Percentiles rank a stretch among this genome's conserved stretches.
Conservation (phyloP, 2,888 invertebrate species). For the Esperia sulphurella region DNA sequence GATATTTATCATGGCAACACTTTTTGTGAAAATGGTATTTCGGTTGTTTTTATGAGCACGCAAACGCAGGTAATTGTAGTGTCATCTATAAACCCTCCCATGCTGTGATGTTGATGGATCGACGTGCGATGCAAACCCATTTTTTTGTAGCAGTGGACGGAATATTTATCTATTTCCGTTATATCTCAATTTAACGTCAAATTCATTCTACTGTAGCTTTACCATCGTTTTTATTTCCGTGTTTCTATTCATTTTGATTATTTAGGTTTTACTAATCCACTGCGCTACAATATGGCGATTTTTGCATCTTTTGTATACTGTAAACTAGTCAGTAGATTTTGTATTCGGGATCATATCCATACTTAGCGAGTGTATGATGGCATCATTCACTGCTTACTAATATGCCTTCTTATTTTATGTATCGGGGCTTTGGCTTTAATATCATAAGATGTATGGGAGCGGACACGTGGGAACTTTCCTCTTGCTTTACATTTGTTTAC, state of each 20-base stretch:
- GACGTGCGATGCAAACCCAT: slow-evolving; percentile 44
- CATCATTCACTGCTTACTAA: not conserved
- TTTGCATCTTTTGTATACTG: no score
- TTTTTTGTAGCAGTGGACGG: slow-evolving; percentile 20
- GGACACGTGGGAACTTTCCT: slow-evolving; percentile 37
- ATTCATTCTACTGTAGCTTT: not conserved
- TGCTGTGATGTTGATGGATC: slow-evolving; percentile 44
- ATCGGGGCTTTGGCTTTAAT: slow-evolving; percentile 5
- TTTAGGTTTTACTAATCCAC: not conserved
- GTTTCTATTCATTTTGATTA: not conserved
- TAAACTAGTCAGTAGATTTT: no score
- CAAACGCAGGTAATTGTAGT: not conserved
- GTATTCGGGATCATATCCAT: no score
- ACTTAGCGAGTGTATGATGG: not conserved
- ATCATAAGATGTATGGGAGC: slow-evolving; percentile 19
- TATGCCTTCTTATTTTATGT: slow-evolving; percentile 5
- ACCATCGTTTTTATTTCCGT: slow-evolving; percentile 14
- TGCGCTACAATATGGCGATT: not conserved
- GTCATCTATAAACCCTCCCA: slow-evolving; percentile 21
- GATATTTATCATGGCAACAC: no score
- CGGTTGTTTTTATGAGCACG: no score
- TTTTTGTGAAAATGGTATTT: no score
- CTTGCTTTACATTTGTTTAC: slow-evolving; percentile 16
- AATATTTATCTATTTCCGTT: slow-evolving; percentile 26
- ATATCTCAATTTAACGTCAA: slow-evolving; percentile 8